A percentile compares a stretch with the other conserved stretches of the same genome.
Conservation (phyloP, 2,113 vertebrate genomes). For the Mobula birostris region DNA sequence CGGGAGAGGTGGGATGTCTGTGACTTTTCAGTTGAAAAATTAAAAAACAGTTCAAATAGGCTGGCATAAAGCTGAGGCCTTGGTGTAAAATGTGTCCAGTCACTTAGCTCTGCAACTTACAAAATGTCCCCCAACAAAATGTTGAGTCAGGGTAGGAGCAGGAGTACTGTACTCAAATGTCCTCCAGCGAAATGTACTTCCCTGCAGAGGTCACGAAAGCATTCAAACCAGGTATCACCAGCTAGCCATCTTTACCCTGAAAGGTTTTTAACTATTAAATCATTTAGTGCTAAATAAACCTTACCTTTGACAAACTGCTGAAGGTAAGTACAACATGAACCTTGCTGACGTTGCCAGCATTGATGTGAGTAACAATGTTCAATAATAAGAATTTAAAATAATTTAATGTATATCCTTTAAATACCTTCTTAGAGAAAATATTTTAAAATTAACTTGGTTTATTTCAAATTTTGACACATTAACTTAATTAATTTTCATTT, state of each 20-base stretch:
- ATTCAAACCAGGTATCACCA: too few species aligned
- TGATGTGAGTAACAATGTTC: not conserved
- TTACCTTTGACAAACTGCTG: not conserved
- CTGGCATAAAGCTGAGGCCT: too few species aligned
- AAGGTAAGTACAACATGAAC: not conserved
- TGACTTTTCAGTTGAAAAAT: too few species aligned
- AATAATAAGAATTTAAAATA: not conserved
- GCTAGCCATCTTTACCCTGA: not conserved
- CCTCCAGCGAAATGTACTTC: too few species aligned
- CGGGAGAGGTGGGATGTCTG: too few species aligned
- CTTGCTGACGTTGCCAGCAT: not conserved
- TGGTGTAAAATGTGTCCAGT: too few species aligned
- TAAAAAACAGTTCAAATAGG: too few species aligned
- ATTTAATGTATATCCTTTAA: not conserved
- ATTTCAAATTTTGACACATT: not conserved
- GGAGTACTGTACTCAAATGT: too few species aligned
- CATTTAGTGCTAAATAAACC: not conserved
- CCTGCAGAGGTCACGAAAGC: too few species aligned
- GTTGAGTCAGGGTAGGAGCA: too few species aligned
- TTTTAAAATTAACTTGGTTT: not conserved
- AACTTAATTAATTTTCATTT: not conserved
- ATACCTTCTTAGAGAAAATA: not conserved
- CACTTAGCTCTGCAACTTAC: too few species aligned
- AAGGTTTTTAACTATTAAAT: not conserved
- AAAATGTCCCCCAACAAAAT: too few species aligned